Percentiles rank a stretch among this genome's conserved stretches.
Evolutionary conservation across 1,140 invertebrate genomes (phyloP).

Genomic region (Hestina assimilis): DNA sequence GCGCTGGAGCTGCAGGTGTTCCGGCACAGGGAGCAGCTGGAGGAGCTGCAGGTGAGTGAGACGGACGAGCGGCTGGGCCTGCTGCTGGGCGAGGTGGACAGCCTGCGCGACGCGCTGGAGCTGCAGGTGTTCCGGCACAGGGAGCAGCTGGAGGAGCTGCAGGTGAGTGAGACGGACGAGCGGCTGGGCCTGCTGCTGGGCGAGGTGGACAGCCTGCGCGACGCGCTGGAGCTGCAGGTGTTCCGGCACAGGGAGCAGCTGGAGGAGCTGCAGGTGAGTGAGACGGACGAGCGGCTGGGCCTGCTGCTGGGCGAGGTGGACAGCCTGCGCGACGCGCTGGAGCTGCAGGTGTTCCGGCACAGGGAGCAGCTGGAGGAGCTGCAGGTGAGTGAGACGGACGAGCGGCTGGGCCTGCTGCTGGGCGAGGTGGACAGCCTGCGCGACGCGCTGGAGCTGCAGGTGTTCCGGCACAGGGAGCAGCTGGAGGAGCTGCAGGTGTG

Average conservation of each 20-base stretch:
- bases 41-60: slow-evolving; percentile 22
- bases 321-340: slow-evolving; percentile 79
- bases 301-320: slow-evolving; percentile 82
- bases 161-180: neutral
- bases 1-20: slow-evolving; percentile 81
- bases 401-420: too few relatives aligned
- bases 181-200: slow-evolving; percentile 75
- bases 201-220: slow-evolving; percentile 82
- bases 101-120: slow-evolving; percentile 79
- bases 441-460: slow-evolving; percentile 80
- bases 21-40: slow-evolving; percentile 77
- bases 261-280: too few relatives aligned
- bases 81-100: slow-evolving; percentile 82
- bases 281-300: too few relatives aligned
- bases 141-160: slow-evolving; percentile 75
- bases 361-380: slow-evolving; percentile 77
- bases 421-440: slow-evolving; percentile 82
- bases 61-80: neutral
- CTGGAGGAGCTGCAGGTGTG: slow-evolving; percentile 78
- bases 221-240: too few relatives aligned
- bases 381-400: too few relatives aligned
- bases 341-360: slow-evolving; percentile 80
- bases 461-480: slow-evolving; percentile 75
- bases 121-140: slow-evolving; percentile 74
- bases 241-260: slow-evolving; percentile 78